Base-by-base conservation (phyloP, 2,113 vertebrate genomes). In the Strix aluco region DNA sequence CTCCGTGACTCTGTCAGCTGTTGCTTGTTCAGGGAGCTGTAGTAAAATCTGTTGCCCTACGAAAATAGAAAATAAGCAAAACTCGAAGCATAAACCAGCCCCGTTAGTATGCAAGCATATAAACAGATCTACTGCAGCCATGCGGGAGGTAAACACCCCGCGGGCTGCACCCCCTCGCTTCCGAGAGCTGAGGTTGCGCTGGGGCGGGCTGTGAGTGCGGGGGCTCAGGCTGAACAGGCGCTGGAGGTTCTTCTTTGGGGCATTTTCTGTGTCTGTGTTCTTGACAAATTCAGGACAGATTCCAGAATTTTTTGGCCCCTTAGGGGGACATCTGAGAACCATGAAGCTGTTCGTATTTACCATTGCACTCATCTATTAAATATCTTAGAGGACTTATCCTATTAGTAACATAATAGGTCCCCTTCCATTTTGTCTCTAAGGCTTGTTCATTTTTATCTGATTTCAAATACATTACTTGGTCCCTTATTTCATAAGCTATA, bases 351-450 rank as follows among this genome's bases (percentile, higher is more conserved):
- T 81, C 88, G 20, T 91, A 73, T 89, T 96, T 92, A 81, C 59
- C n/a, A 19, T 36, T 95, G 55, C 63, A 12, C 29, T 89, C 77
- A 84, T 75, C 69, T 92, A 67, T 88, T 84, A 81, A 95, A 78
- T 65, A 83, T 78, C 65, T 87, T 71, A 44, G 42, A 93, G 38
- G 26, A 84, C 30, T 86, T 95, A 71, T 59, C 47, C 49, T 78
- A 34, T 87, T 96, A 91, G 72, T 84, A 86, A 84, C 12, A 13
- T 25, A 78, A 71, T 66, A 81, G 11, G 21, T 62, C 46, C 42
- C 80, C 22, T 66, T 91, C 47, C 23, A 17, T 69, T 94, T 84
- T 51, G 32, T 83, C 63, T 83, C 83, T 73, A 80, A 88, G 46
- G 61, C 66, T 89, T 87, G n/a, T 44, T 92, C 11, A 36, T 85